A percentile compares a stretch with the other conserved stretches of the same genome.
Conservation (phyloP, 1,140 invertebrate species). For the Dinoponera quadriceps region DNA sequence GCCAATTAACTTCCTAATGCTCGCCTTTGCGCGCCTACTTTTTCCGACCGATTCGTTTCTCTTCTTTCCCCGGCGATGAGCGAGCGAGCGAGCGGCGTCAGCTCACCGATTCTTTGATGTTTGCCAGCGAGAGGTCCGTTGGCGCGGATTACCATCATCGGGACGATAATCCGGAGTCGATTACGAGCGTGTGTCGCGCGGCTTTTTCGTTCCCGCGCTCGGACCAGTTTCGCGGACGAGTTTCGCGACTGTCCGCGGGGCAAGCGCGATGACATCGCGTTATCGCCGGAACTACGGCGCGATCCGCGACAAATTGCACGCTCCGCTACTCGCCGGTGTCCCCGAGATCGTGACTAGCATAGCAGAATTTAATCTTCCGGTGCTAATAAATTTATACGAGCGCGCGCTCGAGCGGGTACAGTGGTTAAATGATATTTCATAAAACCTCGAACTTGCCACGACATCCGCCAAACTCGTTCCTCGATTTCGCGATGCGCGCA, state of each 20-base stretch:
- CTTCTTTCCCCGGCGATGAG: not conserved
- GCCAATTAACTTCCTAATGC: slow-evolving; percentile 49
- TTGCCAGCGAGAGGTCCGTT: not conserved
- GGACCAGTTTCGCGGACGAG: not conserved
- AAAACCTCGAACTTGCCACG: too few species aligned
- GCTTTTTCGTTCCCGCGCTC: not conserved
- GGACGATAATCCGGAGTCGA: slow-evolving; percentile 28
- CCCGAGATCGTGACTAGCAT: slow-evolving; percentile 53
- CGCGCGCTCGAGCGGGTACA: too few species aligned
- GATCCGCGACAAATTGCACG: slow-evolving; percentile 65
- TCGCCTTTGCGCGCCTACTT: not conserved
- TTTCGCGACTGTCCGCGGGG: not conserved
- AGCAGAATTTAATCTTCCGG: too few species aligned
- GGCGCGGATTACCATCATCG: not conserved
- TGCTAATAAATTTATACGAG: too few species aligned
- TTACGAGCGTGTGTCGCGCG: not conserved
- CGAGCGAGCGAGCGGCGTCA: not conserved
- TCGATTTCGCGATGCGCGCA: too few species aligned
- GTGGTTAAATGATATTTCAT: too few species aligned
- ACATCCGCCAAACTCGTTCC: too few species aligned
- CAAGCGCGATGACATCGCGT: slow-evolving; percentile 47
- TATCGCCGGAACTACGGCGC: slow-evolving; percentile 55
- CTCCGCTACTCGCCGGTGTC: slow-evolving; percentile 28
- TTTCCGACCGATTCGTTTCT: slow-evolving; percentile 4
- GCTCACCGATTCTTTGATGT: slow-evolving; percentile 53